These are phyloP conservation scores for Drosophila gaucha DNA, from an alignment of 2,888 invertebrate genomes.

Conservation along the genomic window DNA sequence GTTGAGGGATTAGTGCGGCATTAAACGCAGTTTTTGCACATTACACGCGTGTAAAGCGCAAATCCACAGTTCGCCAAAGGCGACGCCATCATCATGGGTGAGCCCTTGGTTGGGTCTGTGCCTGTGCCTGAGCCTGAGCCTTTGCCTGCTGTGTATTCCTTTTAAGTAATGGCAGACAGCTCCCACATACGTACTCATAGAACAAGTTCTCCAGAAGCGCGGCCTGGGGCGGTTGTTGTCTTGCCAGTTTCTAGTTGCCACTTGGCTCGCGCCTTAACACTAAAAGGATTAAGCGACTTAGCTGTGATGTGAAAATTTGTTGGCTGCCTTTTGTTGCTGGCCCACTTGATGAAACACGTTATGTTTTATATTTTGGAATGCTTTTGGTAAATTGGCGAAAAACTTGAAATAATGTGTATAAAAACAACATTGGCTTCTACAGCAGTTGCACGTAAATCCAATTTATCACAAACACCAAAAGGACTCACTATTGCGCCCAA, in stretches of 20 bases:
- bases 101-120: not conserved
- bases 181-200: constrained; percentile 18
- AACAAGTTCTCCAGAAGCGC: not conserved
- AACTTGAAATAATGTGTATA: constrained; percentile 33
- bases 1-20: constrained; percentile 80
- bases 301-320: constrained; percentile 76
- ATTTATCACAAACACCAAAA: constrained; percentile 57
- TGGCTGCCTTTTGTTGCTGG: constrained; percentile 54
- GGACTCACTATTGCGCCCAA: constrained; percentile 36
- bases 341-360: constrained; percentile 39
- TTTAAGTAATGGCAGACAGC: constrained; percentile 64
- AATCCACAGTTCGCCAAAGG: constrained; percentile 61
- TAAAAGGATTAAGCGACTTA: constrained; percentile 79
- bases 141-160: constrained; percentile 23
- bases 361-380: constrained; percentile 18
- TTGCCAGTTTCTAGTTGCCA: constrained; percentile 52
- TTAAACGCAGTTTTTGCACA: constrained; percentile 81
- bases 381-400: constrained; percentile 56
- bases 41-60: constrained; percentile 80
- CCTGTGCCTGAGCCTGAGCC: not conserved
- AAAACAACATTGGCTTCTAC: constrained; percentile 17
- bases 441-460: constrained; percentile 62
- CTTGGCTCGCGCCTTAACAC: constrained; percentile 69
- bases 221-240: constrained; percentile 39
- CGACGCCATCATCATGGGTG: constrained; percentile 28